Percentiles rank a stretch among this genome's conserved stretches.
Conservation (phyloP, 2,113 vertebrate genomes). For the Myiozetetes cayanensis region DNA sequence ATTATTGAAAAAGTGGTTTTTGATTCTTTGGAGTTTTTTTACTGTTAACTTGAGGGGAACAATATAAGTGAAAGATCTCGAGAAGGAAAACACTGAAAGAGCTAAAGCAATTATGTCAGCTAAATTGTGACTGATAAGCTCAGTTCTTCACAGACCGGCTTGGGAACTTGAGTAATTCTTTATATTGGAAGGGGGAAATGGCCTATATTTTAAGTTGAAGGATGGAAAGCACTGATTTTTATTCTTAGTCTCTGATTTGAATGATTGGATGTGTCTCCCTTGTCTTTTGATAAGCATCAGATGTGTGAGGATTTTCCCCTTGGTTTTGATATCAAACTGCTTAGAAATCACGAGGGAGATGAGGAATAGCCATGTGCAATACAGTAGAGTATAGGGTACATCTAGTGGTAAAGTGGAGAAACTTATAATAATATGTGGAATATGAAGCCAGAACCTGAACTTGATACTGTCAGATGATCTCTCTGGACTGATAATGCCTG, state of each 20-base stretch:
- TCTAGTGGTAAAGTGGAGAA: constrained; percentile 57
- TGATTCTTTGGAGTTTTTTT: background rate
- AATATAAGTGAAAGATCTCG: background rate
- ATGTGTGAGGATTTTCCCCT: background rate
- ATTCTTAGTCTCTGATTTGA: background rate
- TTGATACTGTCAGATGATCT: constrained; percentile 37
- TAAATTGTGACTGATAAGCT: background rate
- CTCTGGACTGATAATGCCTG: constrained; percentile 9
- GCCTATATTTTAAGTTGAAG: background rate
- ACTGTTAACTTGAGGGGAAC: background rate
- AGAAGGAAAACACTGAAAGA: background rate
- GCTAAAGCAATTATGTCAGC: background rate
- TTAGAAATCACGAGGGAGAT: background rate
- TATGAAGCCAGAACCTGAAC: constrained; percentile 35
- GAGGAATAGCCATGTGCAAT: background rate
- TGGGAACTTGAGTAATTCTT: background rate
- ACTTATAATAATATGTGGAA: constrained; percentile 7
- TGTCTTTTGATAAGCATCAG: background rate
- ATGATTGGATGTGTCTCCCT: background rate
- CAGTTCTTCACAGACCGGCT: background rate
- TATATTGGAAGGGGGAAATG: background rate
- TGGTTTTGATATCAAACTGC: background rate
- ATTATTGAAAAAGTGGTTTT: background rate
- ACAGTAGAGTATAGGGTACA: constrained; percentile 29
- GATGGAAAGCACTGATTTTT: background rate